phyloP scores from a whole-genome alignment of 1,140 invertebrate species.

The Hylyphantes graminicola region DNA sequence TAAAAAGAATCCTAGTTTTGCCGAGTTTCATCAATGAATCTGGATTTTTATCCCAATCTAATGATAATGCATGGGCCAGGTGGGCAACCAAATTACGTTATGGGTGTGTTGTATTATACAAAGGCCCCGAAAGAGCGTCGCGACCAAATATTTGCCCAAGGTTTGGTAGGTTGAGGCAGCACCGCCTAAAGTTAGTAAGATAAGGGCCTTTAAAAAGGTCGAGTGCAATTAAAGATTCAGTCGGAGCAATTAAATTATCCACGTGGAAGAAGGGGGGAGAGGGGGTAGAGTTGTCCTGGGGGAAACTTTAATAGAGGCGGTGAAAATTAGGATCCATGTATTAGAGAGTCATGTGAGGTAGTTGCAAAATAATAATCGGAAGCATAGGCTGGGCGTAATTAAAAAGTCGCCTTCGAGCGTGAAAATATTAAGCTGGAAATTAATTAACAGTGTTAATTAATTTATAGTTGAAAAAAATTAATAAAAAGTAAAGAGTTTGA shows the following conservation, averaged over 20 bases:
- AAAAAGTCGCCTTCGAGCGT: too few species aligned
- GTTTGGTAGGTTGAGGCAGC: constrained; percentile 7
- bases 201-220: constrained; percentile 39
- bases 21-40: not conserved
- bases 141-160: constrained; percentile 28
- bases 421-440: too few species aligned
- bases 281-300: not conserved
- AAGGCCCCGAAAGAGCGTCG: constrained; percentile 6
- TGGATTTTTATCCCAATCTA: constrained; percentile 46
- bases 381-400: too few species aligned
- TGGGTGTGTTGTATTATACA: constrained; percentile 18
- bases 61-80: constrained; percentile 46
- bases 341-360: too few species aligned
- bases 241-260: constrained; percentile 32
- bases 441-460: too few species aligned
- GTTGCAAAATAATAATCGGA: too few species aligned
- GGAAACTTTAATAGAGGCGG: not conserved
- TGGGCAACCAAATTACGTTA: constrained; percentile 50
- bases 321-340: too few species aligned
- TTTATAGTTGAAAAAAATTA: too few species aligned
- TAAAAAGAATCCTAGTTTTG: too few species aligned
- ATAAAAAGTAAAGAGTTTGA: too few species aligned
- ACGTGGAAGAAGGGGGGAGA: not conserved
- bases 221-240: constrained; percentile 43
- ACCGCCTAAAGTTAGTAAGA: constrained; percentile 12